Percentiles rank a stretch among this genome's conserved stretches.
These are phyloP conservation scores for Pao palembangensis DNA, from an alignment of 2,113 vertebrate genomes.

Conservation along the genomic window DNA sequence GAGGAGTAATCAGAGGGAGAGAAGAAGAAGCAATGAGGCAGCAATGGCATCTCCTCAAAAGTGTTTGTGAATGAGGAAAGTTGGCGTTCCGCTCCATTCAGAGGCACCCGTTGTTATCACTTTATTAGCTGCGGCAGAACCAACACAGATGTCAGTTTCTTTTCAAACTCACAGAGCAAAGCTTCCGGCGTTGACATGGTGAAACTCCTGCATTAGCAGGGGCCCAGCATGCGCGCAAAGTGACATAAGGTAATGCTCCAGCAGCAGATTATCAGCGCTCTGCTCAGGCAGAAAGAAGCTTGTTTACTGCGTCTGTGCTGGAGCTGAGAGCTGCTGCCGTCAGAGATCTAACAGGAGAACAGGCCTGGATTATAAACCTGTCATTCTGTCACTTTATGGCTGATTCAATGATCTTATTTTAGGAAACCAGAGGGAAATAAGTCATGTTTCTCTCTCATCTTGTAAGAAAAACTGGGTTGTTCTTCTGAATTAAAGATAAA, in stretches of 20 bases:
- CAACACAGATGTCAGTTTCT: slow-evolving; percentile 57
- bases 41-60: slow-evolving; percentile 75
- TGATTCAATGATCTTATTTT: slow-evolving; percentile 13
- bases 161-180: slow-evolving; percentile 33
- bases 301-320: slow-evolving; percentile 27
- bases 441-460: background rate
- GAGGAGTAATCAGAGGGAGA: slow-evolving; percentile 78
- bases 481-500: too few species aligned
- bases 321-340: slow-evolving; percentile 20
- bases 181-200: slow-evolving; percentile 41
- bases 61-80: slow-evolving; percentile 68
- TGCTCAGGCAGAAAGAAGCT: slow-evolving; percentile 38
- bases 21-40: slow-evolving; percentile 75
- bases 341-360: slow-evolving; percentile 8
- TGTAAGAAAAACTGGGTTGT: too few species aligned
- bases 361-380: slow-evolving; percentile 7
- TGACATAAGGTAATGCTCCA: slow-evolving; percentile 47
- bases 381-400: slow-evolving; percentile 8
- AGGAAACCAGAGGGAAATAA: slow-evolving; percentile 12
- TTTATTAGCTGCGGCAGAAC: slow-evolving; percentile 48
- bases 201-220: slow-evolving; percentile 44
- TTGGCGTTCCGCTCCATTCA: slow-evolving; percentile 68
- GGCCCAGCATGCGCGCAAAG: slow-evolving; percentile 36
- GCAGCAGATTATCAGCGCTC: slow-evolving; percentile 49
- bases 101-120: slow-evolving; percentile 58